Conservation (phyloP, 1,140 invertebrate species). For the Globodera ellingtonae region DNA sequence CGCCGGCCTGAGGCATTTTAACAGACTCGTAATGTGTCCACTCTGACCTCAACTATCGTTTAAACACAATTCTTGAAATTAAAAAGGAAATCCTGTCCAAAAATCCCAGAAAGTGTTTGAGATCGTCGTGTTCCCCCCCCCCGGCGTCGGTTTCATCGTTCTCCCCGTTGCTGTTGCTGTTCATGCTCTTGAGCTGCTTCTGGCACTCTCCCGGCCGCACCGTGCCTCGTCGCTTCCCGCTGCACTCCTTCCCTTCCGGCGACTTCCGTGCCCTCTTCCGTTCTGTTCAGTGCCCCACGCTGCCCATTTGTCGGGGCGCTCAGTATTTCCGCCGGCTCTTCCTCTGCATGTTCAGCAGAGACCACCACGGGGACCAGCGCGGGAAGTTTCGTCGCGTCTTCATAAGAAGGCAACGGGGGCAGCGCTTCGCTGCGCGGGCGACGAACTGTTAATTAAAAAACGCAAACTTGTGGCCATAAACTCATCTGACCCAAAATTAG, state of each 20-base stretch:
- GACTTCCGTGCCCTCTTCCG: background rate
- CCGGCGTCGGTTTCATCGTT: background rate
- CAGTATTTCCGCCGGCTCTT: background rate
- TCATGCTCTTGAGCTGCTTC: background rate
- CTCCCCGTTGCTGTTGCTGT: background rate
- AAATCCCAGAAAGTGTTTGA: too few relatives aligned
- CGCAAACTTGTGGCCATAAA: too few relatives aligned
- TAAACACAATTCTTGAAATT: too few relatives aligned
- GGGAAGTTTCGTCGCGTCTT: constrained; percentile 62
- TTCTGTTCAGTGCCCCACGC: background rate
- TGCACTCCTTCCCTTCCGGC: background rate
- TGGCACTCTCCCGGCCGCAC: background rate
- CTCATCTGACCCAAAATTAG: too few relatives aligned
- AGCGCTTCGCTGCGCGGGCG: constrained; percentile 49
- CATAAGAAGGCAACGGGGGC: constrained; percentile 61
- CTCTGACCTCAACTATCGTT: too few relatives aligned
- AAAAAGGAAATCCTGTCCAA: too few relatives aligned
- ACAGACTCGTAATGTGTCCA: too few relatives aligned
- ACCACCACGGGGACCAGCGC: constrained; percentile 30
- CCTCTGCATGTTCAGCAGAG: background rate
- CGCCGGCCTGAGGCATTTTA: too few relatives aligned
- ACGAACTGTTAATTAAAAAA: constrained; percentile 20
- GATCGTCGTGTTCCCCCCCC: background rate
- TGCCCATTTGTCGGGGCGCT: background rate
- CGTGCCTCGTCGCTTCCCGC: background rate